These are phyloP conservation scores for Phalera bucephala DNA, from an alignment of 2,888 invertebrate genomes.

Conservation along the genomic window DNA sequence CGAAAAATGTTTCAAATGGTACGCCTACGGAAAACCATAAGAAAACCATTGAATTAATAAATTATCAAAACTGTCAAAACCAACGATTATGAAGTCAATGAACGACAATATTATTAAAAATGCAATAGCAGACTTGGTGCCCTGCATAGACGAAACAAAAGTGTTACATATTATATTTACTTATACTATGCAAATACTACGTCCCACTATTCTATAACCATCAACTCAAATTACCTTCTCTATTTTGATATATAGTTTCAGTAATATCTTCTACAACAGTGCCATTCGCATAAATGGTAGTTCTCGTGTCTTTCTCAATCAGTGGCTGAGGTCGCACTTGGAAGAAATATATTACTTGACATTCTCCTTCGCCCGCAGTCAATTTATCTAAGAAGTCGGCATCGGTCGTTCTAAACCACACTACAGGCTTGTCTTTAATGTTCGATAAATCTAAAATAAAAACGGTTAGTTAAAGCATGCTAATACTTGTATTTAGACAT, in stretches of 20 bases:
- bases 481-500: neutral
- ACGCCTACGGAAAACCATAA: too few relatives aligned
- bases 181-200: too few relatives aligned
- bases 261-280: conserved; percentile 45
- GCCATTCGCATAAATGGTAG: conserved; percentile 50
- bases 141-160: too few relatives aligned
- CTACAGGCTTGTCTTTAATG: conserved; percentile 6
- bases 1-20: too few relatives aligned
- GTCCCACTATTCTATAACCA: too few relatives aligned
- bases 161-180: too few relatives aligned
- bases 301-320: conserved; percentile 41
- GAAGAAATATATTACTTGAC: conserved; percentile 37
- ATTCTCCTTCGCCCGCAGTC: conserved; percentile 11
- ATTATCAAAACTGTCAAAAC: too few relatives aligned
- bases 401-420: conserved; percentile 16
- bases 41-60: too few relatives aligned
- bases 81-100: too few relatives aligned
- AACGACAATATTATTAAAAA: too few relatives aligned
- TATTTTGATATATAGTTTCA: conserved; percentile 22
- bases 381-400: conserved; percentile 15
- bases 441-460: conserved; percentile 13
- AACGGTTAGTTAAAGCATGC: neutral
- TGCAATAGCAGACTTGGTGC: too few relatives aligned
- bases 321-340: conserved; percentile 35
- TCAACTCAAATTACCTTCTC: conserved; percentile 26